Evolutionary conservation across 1,140 invertebrate species (phyloP).

Genomic region (Drosophila kikkawai): DNA sequence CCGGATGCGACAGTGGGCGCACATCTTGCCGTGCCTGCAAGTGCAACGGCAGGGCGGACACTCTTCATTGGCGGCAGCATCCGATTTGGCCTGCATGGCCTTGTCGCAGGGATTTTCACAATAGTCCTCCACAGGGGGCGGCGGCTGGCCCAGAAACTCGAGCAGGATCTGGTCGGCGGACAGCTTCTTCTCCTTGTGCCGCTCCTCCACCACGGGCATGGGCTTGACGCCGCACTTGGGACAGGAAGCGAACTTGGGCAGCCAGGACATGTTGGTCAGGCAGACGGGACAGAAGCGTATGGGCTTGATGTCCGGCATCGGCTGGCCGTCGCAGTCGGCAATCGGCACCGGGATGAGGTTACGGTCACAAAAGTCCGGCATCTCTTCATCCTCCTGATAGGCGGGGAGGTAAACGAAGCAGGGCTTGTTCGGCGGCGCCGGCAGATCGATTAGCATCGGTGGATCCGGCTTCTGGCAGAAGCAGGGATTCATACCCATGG

Average conservation of each 20-base stretch:
- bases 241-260: constrained; percentile 68
- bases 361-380: constrained; percentile 8
- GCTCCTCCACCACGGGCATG: constrained; percentile 48
- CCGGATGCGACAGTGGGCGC: constrained; percentile 75
- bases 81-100: neutral
- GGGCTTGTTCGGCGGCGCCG: constrained; percentile 12
- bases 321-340: constrained; percentile 18
- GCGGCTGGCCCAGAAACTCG: constrained; percentile 52
- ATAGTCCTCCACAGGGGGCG: constrained; percentile 5
- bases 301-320: constrained; percentile 36
- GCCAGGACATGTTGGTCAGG: constrained; percentile 74
- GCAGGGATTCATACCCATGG: constrained; percentile 26
- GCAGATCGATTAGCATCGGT: neutral
- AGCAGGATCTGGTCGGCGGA: constrained; percentile 65
- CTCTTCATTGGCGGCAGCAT: constrained; percentile 3
- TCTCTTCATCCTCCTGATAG: neutral
- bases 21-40: constrained; percentile 58
- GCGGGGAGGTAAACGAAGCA: constrained; percentile 32
- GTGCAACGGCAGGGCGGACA: constrained; percentile 63
- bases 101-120: constrained; percentile 27
- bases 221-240: constrained; percentile 70
- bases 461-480: constrained; percentile 1
- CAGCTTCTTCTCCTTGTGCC: constrained; percentile 36
- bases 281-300: constrained; percentile 70
- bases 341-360: constrained; percentile 32